Evolutionary conservation across 92 coral and sea anemone species (phyloP).

Genomic region (Epizoanthus stellaris): DNA sequence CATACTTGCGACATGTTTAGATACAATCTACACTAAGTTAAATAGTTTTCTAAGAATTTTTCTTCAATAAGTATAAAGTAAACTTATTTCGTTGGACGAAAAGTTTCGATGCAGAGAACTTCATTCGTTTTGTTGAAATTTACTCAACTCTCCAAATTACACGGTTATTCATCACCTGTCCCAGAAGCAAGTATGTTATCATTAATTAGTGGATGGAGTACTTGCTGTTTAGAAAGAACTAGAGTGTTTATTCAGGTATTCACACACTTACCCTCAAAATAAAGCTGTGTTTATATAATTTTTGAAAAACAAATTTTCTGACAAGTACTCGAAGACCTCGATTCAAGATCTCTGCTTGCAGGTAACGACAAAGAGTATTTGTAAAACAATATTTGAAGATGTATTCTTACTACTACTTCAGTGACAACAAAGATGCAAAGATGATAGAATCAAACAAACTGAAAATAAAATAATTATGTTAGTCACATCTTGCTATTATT

Average conservation of each 20-base stretch:
- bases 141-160: not conserved
- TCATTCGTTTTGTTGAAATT: too few relatives aligned
- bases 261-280: conserved; percentile 15
- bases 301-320: conserved; percentile 10
- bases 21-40: not conserved
- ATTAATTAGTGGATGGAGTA: conserved; percentile 1
- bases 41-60: conserved; percentile 29
- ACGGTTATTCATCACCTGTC: not conserved
- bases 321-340: not conserved
- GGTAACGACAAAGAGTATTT: not conserved
- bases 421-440: too few relatives aligned
- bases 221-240: conserved; percentile 15
- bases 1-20: not conserved
- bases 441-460: too few relatives aligned
- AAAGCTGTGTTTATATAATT: conserved; percentile 18
- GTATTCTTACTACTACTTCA: too few relatives aligned
- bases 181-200: not conserved
- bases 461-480: too few relatives aligned
- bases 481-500: too few relatives aligned
- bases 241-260: conserved; percentile 20
- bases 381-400: too few relatives aligned
- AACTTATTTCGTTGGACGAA: not conserved
- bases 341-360: not conserved
- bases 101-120: too few relatives aligned
- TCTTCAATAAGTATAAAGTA: not conserved